Conservation (phyloP, 2,113 vertebrate species). For the Coregonus clupeaformis region DNA sequence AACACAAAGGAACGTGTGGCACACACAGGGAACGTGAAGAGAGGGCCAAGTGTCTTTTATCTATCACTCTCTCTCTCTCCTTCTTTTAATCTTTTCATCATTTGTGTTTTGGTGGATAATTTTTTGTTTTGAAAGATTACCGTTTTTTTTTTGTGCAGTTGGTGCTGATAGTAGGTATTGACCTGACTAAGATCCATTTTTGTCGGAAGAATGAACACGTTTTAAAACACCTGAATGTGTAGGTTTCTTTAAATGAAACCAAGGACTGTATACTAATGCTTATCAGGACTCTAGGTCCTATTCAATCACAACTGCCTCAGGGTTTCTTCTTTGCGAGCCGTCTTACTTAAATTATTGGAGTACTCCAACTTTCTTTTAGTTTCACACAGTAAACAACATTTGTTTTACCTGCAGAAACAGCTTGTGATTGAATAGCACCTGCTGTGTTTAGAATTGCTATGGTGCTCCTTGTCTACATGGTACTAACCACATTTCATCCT, state of each 20-base stretch:
- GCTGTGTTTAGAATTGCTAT: neutral
- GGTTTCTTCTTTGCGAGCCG: neutral
- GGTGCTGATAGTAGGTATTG: too few relatives aligned
- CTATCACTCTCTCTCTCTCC: neutral
- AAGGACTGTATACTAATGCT: too few relatives aligned
- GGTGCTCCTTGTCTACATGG: neutral
- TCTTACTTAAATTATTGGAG: neutral
- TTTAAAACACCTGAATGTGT: neutral
- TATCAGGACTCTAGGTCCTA: too few relatives aligned
- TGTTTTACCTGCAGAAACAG: neutral
- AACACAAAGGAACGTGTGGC: conserved; percentile 27
- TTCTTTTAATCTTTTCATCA: conserved; percentile 2
- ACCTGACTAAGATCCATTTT: too few relatives aligned
- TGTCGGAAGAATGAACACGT: neutral
- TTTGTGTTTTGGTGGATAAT: neutral
- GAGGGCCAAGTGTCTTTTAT: conserved; percentile 24
- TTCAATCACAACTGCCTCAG: too few relatives aligned
- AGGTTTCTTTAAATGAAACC: neutral
- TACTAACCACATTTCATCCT: neutral
- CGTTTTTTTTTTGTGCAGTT: neutral
- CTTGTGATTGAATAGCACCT: neutral
- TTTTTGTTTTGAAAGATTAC: too few relatives aligned
- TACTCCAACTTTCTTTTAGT: neutral
- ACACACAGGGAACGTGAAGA: conserved; percentile 19
- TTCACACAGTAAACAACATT: neutral